These are phyloP conservation scores for Meloidogyne exigua DNA, from an alignment of 1,140 invertebrate species.

Conservation along the genomic window DNA sequence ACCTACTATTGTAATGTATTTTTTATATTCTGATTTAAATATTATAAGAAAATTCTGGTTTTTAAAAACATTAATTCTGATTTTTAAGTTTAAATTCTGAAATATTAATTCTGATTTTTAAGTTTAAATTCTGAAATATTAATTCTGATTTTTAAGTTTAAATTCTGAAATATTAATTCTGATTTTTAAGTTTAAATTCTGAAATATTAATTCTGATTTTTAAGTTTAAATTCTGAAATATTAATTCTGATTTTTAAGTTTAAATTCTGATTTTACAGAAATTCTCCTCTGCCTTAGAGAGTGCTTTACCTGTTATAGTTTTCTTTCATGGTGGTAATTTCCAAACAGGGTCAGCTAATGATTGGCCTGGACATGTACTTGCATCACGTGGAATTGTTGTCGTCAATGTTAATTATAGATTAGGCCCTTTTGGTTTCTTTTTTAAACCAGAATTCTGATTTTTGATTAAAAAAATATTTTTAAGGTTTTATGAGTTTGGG, in stretches of 20 bases:
- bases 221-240: not conserved
- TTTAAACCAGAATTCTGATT: no score
- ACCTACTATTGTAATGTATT: conserved; percentile 67
- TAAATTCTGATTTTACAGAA: conserved; percentile 15
- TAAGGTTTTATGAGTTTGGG: conserved; percentile 59
- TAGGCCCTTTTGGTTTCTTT: conserved; percentile 76
- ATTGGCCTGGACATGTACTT: conserved; percentile 52
- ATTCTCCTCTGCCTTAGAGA: conserved; percentile 1
- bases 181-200: not conserved
- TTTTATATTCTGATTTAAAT: conserved; percentile 39
- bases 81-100: no score
- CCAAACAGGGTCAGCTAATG: conserved; percentile 36
- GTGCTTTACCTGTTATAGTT: conserved; percentile 16
- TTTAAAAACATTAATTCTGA: not conserved
- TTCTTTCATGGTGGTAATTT: conserved; percentile 34
- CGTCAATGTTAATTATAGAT: conserved; percentile 91
- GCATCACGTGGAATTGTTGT: conserved; percentile 85
- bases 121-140: no score
- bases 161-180: not conserved
- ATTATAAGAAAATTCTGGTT: conserved; percentile 6
- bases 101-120: no score
- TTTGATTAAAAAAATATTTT: no score
- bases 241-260: not conserved
- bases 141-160: not conserved
- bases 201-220: not conserved